A percentile compares a stretch with the other conserved stretches of the same genome.
These are phyloP conservation scores for Parazoanthus atlanticus DNA, from an alignment of 92 coral and sea anemone genomes.

Conservation along the genomic window DNA sequence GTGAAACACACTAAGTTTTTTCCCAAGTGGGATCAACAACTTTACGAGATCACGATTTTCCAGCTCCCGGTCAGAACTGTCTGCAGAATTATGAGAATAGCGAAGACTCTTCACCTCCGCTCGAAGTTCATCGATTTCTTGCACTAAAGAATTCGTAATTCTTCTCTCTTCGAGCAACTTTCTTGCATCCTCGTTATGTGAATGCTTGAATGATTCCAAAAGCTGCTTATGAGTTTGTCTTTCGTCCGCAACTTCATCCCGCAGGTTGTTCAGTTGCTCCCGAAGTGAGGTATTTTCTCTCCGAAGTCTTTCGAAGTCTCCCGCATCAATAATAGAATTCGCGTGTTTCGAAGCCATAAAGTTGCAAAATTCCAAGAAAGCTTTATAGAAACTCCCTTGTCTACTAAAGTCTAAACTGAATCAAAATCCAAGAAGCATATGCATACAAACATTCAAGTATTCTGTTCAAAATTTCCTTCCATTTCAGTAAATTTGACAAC, in stretches of 20 bases:
- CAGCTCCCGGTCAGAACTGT: background rate
- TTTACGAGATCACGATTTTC: constrained; percentile 30
- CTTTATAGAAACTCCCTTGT: background rate
- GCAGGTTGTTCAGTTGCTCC: constrained; percentile 66
- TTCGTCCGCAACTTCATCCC: constrained; percentile 69
- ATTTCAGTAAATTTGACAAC: background rate
- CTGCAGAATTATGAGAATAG: background rate
- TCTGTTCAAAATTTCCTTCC: background rate
- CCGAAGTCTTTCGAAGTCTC: constrained; percentile 75
- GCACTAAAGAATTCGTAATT: constrained; percentile 63
- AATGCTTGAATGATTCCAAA: constrained; percentile 61
- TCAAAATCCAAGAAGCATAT: background rate
- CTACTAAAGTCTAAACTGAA: background rate
- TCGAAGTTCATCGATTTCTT: constrained; percentile 73
- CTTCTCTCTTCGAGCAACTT: constrained; percentile 63
- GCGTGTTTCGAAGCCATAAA: constrained; percentile 70
- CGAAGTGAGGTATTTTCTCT: constrained; percentile 70
- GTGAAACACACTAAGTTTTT: constrained; percentile 67
- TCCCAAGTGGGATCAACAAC: constrained; percentile 48
- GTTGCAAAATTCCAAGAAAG: background rate
- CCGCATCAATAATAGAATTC: constrained; percentile 54
- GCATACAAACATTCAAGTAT: background rate
- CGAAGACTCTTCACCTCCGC: constrained; percentile 60
- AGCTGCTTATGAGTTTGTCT: constrained; percentile 71
- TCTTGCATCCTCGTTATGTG: constrained; percentile 66